Conservation (phyloP, 2,888 invertebrate species). For the Agrochola litura region DNA sequence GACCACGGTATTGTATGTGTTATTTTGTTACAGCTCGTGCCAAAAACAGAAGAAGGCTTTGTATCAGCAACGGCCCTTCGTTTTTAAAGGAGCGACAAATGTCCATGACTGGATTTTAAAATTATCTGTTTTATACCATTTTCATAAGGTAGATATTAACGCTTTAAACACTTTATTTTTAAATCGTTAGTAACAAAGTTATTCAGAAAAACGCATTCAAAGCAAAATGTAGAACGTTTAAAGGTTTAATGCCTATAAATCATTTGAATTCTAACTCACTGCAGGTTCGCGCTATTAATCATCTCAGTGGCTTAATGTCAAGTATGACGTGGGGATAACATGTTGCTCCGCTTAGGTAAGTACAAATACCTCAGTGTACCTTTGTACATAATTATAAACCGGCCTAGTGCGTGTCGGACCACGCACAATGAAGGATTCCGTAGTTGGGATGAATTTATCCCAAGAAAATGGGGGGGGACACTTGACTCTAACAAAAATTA, state of each 20-base stretch:
- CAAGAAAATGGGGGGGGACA: no score
- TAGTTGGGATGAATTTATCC: no score
- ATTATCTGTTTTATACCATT: background rate
- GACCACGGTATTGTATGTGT: no score
- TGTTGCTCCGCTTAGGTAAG: background rate
- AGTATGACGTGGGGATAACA: background rate
- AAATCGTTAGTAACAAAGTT: no score
- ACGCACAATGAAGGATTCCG: no score
- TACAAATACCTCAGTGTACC: background rate
- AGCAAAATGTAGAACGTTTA: background rate
- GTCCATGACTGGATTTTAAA: background rate
- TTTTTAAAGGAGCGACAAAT: background rate
- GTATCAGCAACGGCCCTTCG: background rate
- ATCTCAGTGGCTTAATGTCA: constrained; percentile 38
- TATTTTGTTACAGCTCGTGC: background rate
- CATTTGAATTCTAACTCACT: constrained; percentile 32
- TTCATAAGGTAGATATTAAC: no score
- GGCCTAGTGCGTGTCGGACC: no score
- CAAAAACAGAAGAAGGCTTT: background rate
- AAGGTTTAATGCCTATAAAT: constrained; percentile 17
- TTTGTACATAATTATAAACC: background rate
- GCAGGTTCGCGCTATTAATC: constrained; percentile 47
- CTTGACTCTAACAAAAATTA: no score
- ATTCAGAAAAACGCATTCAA: constrained; percentile 1
- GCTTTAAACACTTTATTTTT: no score